phyloP scores from a whole-genome alignment of 1,140 invertebrate genomes.

The Asobara japonica region DNA sequence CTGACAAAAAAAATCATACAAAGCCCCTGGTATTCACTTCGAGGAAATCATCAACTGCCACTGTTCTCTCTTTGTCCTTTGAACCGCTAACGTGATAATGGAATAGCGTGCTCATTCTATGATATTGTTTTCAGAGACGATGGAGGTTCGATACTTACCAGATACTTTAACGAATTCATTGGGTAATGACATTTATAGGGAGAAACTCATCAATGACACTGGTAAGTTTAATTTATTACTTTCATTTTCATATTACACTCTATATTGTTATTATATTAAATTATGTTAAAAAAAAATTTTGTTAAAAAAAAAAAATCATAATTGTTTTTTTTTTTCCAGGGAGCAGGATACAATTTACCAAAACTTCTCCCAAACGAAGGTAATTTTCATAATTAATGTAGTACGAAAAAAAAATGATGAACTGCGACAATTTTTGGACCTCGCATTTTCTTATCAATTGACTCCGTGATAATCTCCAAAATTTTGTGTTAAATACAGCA shows the following conservation, averaged over 20 bases:
- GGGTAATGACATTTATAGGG: neutral
- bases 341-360: neutral
- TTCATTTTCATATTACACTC: neutral
- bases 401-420: neutral
- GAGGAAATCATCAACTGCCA: neutral
- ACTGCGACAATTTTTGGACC: neutral
- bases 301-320: neutral
- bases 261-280: neutral
- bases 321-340: neutral
- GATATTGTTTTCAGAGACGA: neutral
- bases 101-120: neutral
- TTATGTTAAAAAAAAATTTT: neutral
- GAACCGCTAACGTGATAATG: neutral
- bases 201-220: neutral
- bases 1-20: neutral
- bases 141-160: conserved; percentile 7
- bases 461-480: neutral
- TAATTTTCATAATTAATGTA: neutral
- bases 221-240: too few relatives aligned
- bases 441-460: neutral
- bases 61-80: neutral
- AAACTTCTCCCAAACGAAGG: neutral
- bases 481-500: too few relatives aligned
- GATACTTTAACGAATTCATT: neutral
- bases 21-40: neutral